These are phyloP conservation scores for Miniopterus natalensis DNA, from an alignment of 2,113 vertebrate species.

Conservation along the genomic window DNA sequence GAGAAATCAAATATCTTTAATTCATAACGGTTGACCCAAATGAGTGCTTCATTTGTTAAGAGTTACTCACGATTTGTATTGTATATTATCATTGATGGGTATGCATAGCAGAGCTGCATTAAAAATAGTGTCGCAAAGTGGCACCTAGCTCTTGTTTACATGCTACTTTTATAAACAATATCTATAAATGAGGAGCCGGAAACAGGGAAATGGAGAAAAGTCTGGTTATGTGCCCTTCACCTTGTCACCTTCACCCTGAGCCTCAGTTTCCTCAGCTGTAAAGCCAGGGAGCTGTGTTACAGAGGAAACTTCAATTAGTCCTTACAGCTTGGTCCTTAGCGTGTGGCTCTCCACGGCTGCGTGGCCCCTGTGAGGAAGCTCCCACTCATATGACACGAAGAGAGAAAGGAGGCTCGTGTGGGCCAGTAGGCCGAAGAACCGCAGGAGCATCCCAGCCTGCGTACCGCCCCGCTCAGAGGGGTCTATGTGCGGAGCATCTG, in stretches of 20 bases:
- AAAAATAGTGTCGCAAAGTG: not conserved
- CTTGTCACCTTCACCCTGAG: not conserved
- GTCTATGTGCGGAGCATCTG: not conserved
- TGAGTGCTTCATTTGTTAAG: not conserved
- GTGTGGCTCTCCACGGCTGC: not conserved
- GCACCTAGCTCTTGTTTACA: not conserved
- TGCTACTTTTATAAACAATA: not conserved
- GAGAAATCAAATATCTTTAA: not conserved
- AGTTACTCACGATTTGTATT: not conserved
- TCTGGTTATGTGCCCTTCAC: not conserved
- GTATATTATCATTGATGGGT: not conserved
- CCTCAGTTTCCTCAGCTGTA: slow-evolving; percentile 35
- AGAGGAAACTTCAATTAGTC: not conserved
- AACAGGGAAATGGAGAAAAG: not conserved
- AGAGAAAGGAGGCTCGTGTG: not conserved
- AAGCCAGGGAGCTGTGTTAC: not conserved
- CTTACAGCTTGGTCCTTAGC: not conserved
- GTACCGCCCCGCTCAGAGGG: not conserved
- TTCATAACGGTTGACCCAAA: not conserved
- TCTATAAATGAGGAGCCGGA: not conserved
- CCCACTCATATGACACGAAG: not conserved
- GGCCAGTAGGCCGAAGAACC: not conserved
- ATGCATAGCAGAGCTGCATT: not conserved
- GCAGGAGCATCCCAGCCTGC: not conserved
- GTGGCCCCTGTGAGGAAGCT: not conserved